phyloP scores from a whole-genome alignment of 1,140 invertebrate species.

The Teleopsis dalmanni region DNA sequence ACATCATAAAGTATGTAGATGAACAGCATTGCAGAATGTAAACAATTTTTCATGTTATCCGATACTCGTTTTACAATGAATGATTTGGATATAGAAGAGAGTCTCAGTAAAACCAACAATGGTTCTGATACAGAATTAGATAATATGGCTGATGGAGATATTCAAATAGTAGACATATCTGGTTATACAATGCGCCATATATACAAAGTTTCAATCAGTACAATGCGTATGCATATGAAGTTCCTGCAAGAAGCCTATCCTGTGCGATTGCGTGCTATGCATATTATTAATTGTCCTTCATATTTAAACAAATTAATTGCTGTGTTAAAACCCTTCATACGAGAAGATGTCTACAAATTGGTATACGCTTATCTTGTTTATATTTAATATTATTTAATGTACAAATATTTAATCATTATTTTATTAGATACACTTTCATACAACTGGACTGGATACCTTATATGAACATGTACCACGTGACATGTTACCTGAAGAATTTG shows the following conservation, averaged over 20 bases:
- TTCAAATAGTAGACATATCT: constrained; percentile 59
- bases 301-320: constrained; percentile 56
- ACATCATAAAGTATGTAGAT: constrained; percentile 48
- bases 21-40: constrained; percentile 56
- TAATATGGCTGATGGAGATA: constrained; percentile 49
- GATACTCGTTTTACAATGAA: constrained; percentile 53
- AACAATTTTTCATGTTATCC: constrained; percentile 58
- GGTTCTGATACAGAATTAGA: constrained; percentile 9
- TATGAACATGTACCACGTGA: constrained; percentile 54
- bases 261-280: constrained; percentile 62
- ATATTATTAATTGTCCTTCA: constrained; percentile 58
- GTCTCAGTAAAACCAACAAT: background rate
- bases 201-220: constrained; percentile 53
- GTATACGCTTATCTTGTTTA: constrained; percentile 10
- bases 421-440: constrained; percentile 55
- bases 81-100: constrained; percentile 18
- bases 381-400: constrained; percentile 8
- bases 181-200: constrained; percentile 56
- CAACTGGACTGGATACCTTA: constrained; percentile 53
- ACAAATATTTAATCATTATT: background rate
- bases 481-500: constrained; percentile 57
- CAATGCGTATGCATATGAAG: constrained; percentile 42
- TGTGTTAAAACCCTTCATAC: constrained; percentile 56
- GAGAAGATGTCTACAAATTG: constrained; percentile 50
- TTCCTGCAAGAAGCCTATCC: constrained; percentile 63